Evolutionary conservation across 2,888 invertebrate genomes (phyloP).

Genomic region (Euphydryas editha): DNA sequence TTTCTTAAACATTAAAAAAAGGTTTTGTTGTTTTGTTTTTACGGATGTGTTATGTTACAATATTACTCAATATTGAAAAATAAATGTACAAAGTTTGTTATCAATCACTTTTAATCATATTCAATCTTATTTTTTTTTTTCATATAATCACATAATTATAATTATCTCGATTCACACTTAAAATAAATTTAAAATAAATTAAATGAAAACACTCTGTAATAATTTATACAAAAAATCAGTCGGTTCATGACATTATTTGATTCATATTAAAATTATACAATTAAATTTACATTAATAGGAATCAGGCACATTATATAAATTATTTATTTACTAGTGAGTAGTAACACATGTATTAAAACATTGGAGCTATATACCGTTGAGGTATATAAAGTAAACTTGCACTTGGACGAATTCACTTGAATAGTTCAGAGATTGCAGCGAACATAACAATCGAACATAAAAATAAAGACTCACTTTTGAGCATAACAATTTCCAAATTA

Average conservation of each 20-base stretch:
- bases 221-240: slow-evolving; percentile 82
- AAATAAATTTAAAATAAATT: slow-evolving; percentile 80
- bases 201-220: slow-evolving; percentile 80
- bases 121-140: slow-evolving; percentile 79
- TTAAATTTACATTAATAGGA: slow-evolving; percentile 81
- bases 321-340: slow-evolving; percentile 71
- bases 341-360: slow-evolving; percentile 53
- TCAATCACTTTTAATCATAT: slow-evolving; percentile 77
- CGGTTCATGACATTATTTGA: slow-evolving; percentile 80
- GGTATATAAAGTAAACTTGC: slow-evolving; percentile 44
- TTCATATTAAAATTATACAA: slow-evolving; percentile 78
- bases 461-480: slow-evolving; percentile 75
- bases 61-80: slow-evolving; percentile 17
- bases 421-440: slow-evolving; percentile 52
- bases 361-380: slow-evolving; percentile 50
- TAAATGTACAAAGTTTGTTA: slow-evolving; percentile 45
- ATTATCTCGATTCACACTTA: slow-evolving; percentile 82
- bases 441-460: slow-evolving; percentile 64
- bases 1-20: not conserved
- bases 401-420: slow-evolving; percentile 65
- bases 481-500: slow-evolving; percentile 73
- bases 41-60: not conserved
- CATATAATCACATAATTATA: slow-evolving; percentile 82
- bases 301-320: slow-evolving; percentile 78
- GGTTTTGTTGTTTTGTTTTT: not conserved